phyloP scores from a whole-genome alignment of 2,888 invertebrate species.

The Papilio elwesi region DNA sequence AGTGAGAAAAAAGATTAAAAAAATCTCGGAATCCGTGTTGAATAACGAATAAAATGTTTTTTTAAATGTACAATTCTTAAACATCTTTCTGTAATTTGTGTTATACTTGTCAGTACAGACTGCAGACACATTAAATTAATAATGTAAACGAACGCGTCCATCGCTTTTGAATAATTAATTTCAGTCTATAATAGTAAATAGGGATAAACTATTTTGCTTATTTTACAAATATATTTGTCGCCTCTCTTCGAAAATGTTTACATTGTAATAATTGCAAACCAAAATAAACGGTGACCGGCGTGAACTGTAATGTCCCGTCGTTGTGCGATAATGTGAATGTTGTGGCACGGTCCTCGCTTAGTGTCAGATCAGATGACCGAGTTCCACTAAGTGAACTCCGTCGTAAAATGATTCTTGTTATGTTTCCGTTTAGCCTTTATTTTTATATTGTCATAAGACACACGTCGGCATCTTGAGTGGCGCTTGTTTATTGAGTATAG shows the following conservation, averaged over 20 bases:
- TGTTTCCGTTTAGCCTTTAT: slow-evolving; percentile 65
- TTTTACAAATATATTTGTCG: neutral
- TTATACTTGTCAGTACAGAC: too few relatives aligned
- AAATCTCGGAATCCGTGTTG: too few relatives aligned
- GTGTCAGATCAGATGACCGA: slow-evolving; percentile 65
- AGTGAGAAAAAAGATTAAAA: too few relatives aligned
- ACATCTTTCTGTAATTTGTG: too few relatives aligned
- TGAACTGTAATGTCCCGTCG: slow-evolving; percentile 30
- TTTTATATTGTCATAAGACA: slow-evolving; percentile 61
- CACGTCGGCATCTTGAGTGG: slow-evolving; percentile 52
- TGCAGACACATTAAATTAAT: too few relatives aligned
- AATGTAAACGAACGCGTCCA: neutral
- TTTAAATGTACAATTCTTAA: too few relatives aligned
- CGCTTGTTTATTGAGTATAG: slow-evolving; percentile 39
- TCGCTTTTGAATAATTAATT: neutral
- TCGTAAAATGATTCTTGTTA: slow-evolving; percentile 59
- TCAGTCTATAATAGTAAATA: neutral
- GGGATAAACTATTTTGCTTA: slow-evolving; percentile 11
- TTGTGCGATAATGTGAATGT: slow-evolving; percentile 42
- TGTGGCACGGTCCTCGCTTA: slow-evolving; percentile 41
- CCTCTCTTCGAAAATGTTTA: slow-evolving; percentile 13
- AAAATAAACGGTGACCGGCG: slow-evolving; percentile 30
- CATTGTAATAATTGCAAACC: slow-evolving; percentile 12
- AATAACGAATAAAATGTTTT: too few relatives aligned
- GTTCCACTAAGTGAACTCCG: slow-evolving; percentile 60